Conservation (phyloP, 2,797 vertebrate species). For the Melanogrammus aeglefinus region DNA sequence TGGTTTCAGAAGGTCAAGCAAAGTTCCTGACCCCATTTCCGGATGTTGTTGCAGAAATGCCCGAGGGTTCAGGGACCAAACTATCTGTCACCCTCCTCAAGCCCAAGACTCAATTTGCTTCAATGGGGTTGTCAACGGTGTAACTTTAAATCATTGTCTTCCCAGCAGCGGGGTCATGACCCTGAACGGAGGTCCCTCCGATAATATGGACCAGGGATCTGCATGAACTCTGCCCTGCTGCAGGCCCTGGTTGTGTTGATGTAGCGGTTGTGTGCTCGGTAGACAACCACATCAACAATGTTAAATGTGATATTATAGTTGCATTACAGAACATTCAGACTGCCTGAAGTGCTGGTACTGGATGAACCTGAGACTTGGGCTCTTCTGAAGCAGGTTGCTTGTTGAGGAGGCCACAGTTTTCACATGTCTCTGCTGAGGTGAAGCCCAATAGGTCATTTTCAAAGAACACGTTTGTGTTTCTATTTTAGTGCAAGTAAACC, state of each 20-base stretch:
- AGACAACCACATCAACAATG: background rate
- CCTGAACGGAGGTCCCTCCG: background rate
- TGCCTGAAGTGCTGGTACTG: too few relatives aligned
- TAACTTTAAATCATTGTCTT: background rate
- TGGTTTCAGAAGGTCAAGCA: slow-evolving; percentile 49
- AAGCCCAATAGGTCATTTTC: too few relatives aligned
- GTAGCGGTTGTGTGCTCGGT: background rate
- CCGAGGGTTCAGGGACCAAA: slow-evolving; percentile 45
- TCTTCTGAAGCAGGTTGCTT: too few relatives aligned
- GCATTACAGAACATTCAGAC: background rate
- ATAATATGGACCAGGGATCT: background rate
- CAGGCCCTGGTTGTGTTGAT: background rate
- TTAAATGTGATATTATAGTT: background rate
- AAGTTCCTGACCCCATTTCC: slow-evolving; percentile 65
- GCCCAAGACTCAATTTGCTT: slow-evolving; percentile 35
- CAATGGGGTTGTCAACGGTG: slow-evolving; percentile 2
- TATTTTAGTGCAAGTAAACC: too few relatives aligned
- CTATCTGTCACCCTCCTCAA: slow-evolving; percentile 43
- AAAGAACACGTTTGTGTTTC: too few relatives aligned
- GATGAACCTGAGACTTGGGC: too few relatives aligned
- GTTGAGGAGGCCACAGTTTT: too few relatives aligned
- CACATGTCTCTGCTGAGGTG: too few relatives aligned
- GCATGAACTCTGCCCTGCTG: slow-evolving; percentile 17
- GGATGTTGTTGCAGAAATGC: slow-evolving; percentile 52
- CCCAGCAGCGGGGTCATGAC: slow-evolving; percentile 20